Base-by-base conservation (phyloP, 2,797 vertebrate genomes). In the Otolemur crassicaudatus region DNA sequence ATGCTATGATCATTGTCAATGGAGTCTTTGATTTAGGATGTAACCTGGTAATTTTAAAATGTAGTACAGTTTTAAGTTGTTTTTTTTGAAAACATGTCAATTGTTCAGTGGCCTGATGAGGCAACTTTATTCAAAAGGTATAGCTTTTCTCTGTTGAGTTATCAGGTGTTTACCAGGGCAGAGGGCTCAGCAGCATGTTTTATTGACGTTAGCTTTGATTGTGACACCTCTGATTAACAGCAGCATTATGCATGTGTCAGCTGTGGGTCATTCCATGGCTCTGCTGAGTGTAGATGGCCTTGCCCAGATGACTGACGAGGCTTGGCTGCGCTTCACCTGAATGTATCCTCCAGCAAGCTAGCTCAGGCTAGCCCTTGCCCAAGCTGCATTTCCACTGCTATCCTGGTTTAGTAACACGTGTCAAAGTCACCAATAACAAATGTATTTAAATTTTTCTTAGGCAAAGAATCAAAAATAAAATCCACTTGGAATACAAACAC, bases 81-180 rank as follows among this genome's bases (percentile, higher is more conserved):
- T 79, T 93, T 34, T 77, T 92, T 93, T 77, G 58, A 83, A 92
- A 96, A 87, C 75, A 92, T 84, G 88, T 89, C 65, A n/a, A 27
- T 89, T 91, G 34, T 43, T 95, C 56, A 49, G 75, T 91, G 79
- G 81, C 40, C 40, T 56, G 17, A 12, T 69, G 80, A 95, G 75
- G 81, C 20, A 34, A 20, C 77, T 73, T 94, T 65, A 22, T 92
- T n/a, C 58, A 87, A 82, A 65, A 95, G n/a, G 14, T 67, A 17
- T 34, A 76, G 25, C 43, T 83, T 69, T 77, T 60, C 56, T 56
- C 46, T 72, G 37, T 3, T 91, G 80, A 31, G 25, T 87, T 69
- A 76, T 93, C 46, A 77, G 86, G 72, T 69, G 23, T 95, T 77
- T 58, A 82, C 63, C 9, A 70, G 29, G 85, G 65, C 56, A 63